Evolutionary conservation across 2,888 invertebrate genomes (phyloP), one percentile per base, ranked within the genome.

Genomic region (Thalpophila matura): DNA sequence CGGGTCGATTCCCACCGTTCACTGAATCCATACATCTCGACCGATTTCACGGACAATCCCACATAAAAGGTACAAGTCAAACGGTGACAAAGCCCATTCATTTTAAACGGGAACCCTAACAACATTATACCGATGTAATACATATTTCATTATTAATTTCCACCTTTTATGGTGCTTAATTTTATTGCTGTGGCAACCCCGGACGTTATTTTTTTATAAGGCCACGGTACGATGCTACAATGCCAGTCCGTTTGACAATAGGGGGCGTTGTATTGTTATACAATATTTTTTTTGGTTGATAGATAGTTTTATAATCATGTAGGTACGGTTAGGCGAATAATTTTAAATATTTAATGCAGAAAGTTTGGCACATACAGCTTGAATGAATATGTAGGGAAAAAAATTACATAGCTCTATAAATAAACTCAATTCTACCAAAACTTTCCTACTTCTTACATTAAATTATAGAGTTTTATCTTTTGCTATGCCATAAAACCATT

Each of bases 91-190:
- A 83, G 81, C 77, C 87, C 84, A 91, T 93, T 92, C 91, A 90
- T 85, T 75, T 71, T 79, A 87, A 90, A 92, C 91, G 88, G 89
- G 87, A 56, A 73, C 83, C 81, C 92, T 93, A 93, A 94, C 95
- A 94, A 94, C 94, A 93, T 94, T 93, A 94, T 95, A 92, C 91
- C 88, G 92, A 87, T 95, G 94, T 95, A 91, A 95, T 94, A 95
- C 94, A 94, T 94, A 94, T 94, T 94, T 94, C 93, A 94, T 94
- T 93, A 94, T 94, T 93, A 92, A 91, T 90, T 88, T 88, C 87
- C 85, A 91, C 92, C 93, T 91, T 84, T 92, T 92, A 93, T 93
- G 86, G 88, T 89, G 87, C 93, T 93, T 93, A 89, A 92, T 94
- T 94, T 94, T 94, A 93, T 93, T 79, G 85, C 87, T 87, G 63